These are phyloP conservation scores for Teleopsis dalmanni DNA, from an alignment of 1,140 invertebrate genomes.

Conservation along the genomic window DNA sequence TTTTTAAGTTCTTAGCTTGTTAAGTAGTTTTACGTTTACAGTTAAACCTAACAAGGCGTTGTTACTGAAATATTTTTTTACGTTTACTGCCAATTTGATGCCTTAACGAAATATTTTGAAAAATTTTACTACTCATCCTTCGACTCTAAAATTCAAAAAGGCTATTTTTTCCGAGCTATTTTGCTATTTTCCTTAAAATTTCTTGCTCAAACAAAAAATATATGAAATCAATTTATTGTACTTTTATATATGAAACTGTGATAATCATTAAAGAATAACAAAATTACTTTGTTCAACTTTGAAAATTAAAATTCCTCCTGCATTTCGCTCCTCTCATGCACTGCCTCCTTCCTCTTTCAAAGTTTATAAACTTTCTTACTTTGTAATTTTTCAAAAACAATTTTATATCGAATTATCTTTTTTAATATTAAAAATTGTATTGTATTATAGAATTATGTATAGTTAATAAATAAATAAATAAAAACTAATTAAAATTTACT, in stretches of 20 bases:
- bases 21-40: neutral
- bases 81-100: neutral
- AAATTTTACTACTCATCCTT: neutral
- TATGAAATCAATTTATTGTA: slow-evolving; percentile 20
- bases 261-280: slow-evolving; percentile 33
- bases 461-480: slow-evolving; percentile 36
- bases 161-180: neutral
- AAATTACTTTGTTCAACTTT: slow-evolving; percentile 7
- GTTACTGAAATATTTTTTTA: neutral
- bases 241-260: slow-evolving; percentile 40
- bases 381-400: slow-evolving; percentile 21
- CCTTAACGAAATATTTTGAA: neutral
- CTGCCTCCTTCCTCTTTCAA: slow-evolving; percentile 14
- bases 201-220: slow-evolving; percentile 16
- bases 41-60: neutral
- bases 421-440: slow-evolving; percentile 28
- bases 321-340: slow-evolving; percentile 12
- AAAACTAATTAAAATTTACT: slow-evolving; percentile 20
- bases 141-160: neutral
- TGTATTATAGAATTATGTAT: slow-evolving; percentile 25
- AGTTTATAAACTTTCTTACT: slow-evolving; percentile 12
- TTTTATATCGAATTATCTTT: slow-evolving; percentile 29
- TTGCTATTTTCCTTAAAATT: neutral
- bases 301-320: slow-evolving; percentile 7
- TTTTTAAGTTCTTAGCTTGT: neutral